phyloP scores from a whole-genome alignment of 2,797 vertebrate genomes.

The Telmatherina bonti region DNA sequence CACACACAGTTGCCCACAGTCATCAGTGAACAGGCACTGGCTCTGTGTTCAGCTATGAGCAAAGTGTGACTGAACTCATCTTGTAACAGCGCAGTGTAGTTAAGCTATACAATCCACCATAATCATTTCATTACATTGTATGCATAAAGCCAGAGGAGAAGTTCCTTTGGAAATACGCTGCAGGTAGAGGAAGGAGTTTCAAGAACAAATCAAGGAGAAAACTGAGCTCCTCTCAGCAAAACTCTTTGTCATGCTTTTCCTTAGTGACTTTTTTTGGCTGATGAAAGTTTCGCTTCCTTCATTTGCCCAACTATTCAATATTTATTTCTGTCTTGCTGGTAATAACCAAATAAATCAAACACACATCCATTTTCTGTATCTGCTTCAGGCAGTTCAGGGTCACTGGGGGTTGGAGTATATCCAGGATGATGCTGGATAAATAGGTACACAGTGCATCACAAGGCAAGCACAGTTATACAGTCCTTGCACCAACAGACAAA shows the following conservation, averaged over 20 bases:
- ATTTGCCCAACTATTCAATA: conserved; percentile 23
- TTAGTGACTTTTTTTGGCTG: conserved; percentile 43
- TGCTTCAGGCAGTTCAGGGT: neutral
- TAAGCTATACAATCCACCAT: conserved; percentile 42
- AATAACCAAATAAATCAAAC: neutral
- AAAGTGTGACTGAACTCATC: conserved; percentile 38
- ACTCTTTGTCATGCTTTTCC: conserved; percentile 23
- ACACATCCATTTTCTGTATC: neutral
- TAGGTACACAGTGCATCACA: neutral
- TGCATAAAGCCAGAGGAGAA: conserved; percentile 40
- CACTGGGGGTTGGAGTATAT: neutral
- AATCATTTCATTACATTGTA: conserved; percentile 30
- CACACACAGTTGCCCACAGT: conserved; percentile 11
- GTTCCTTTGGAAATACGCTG: conserved; percentile 41
- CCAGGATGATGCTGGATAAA: neutral
- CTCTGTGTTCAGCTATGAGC: conserved; percentile 7
- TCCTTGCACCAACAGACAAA: no score
- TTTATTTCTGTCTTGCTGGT: conserved; percentile 16
- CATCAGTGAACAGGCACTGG: conserved; percentile 23
- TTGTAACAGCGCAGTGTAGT: conserved; percentile 21
- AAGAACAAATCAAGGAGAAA: conserved; percentile 56
- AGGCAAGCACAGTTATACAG: neutral
- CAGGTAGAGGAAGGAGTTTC: conserved; percentile 43
- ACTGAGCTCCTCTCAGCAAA: neutral
- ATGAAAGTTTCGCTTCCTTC: conserved; percentile 37